Conservation (phyloP, 2,113 vertebrate species). For the Callaeas wilsoni region DNA sequence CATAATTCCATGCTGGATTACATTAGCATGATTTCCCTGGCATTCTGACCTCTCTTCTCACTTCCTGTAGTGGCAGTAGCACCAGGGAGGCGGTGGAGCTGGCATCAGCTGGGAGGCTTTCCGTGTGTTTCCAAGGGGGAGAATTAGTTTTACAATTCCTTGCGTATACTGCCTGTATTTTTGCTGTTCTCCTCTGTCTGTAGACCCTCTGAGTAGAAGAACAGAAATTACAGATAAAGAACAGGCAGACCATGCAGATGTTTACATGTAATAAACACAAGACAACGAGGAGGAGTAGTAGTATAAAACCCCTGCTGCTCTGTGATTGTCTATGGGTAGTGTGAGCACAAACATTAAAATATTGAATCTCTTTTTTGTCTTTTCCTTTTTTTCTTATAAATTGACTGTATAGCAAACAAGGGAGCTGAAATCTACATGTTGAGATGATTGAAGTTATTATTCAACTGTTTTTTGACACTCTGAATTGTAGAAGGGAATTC, state of each 20-base stretch:
- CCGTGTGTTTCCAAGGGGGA: not conserved
- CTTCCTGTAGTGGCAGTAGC: not conserved
- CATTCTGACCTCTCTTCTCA: rapidly evolving
- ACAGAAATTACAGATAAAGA: not conserved
- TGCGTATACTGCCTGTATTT: not conserved
- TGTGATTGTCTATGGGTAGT: not conserved
- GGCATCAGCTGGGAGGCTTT: not conserved
- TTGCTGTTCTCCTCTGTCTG: not conserved
- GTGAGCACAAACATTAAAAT: not conserved
- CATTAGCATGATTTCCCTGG: rapidly evolving
- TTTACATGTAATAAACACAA: not conserved
- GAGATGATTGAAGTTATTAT: not conserved
- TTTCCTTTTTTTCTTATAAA: not conserved
- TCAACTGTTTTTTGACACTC: not conserved
- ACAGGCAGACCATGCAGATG: not conserved
- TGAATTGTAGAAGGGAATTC: not conserved
- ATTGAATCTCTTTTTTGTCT: not conserved
- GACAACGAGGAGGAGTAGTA: not conserved
- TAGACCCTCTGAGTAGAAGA: not conserved
- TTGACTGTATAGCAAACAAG: not conserved
- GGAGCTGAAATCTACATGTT: not conserved
- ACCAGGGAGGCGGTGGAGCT: rapidly evolving
- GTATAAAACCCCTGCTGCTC: not conserved
- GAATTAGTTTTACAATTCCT: not conserved
- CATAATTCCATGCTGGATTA: not conserved